Evolutionary conservation across 2,888 invertebrate genomes (phyloP).

Genomic region (Nyleta sp.): DNA sequence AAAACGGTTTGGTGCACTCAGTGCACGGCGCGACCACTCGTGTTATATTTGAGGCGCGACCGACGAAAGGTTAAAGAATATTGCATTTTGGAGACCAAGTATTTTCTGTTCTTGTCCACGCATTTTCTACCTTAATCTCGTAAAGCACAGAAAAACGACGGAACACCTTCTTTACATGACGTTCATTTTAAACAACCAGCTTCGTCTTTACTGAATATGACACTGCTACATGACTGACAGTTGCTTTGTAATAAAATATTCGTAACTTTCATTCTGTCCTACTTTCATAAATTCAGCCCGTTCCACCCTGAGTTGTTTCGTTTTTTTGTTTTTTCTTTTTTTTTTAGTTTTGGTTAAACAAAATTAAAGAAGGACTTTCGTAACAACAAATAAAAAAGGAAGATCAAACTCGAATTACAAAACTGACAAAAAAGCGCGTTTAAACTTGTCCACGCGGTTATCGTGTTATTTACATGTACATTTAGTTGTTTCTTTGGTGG

Average conservation of each 20-base stretch:
- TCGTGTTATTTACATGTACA: too few relatives aligned
- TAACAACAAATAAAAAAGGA: constrained; percentile 7
- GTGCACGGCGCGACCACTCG: neutral
- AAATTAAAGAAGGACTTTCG: neutral
- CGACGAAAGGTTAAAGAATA: neutral
- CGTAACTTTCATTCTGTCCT: constrained; percentile 43
- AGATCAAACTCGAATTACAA: constrained; percentile 8
- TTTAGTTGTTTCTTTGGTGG: neutral
- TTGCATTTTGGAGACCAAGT: too few relatives aligned
- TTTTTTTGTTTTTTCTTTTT: constrained; percentile 15
- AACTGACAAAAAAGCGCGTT: too few relatives aligned
- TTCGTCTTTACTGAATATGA: neutral
- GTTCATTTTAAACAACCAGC: constrained; percentile 10
- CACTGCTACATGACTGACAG: constrained; percentile 9
- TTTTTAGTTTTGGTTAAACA: neutral
- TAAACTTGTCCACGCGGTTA: too few relatives aligned
- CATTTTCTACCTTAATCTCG: too few relatives aligned
- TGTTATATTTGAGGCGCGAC: constrained; percentile 2
- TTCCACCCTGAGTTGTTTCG: constrained; percentile 61
- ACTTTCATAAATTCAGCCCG: constrained; percentile 58
- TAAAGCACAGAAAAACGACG: constrained; percentile 12
- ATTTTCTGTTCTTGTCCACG: too few relatives aligned
- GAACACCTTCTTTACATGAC: neutral
- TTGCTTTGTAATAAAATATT: constrained; percentile 47
- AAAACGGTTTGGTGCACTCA: too few relatives aligned